Conservation (phyloP, 1,140 invertebrate species). For the Phymastichus coffea region DNA sequence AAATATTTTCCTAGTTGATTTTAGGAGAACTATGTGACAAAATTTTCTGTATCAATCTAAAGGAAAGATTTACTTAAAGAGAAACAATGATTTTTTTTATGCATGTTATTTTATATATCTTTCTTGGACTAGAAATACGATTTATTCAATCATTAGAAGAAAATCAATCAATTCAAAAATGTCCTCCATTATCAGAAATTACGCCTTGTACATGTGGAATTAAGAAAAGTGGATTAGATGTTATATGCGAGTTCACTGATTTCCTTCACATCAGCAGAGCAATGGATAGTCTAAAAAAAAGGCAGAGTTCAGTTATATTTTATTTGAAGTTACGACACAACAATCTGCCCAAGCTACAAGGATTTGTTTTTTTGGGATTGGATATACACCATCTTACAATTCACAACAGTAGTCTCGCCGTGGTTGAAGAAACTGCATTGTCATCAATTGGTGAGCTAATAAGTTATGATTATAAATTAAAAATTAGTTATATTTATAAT, state of each 20-base stretch:
- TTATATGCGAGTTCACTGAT: conserved; percentile 82
- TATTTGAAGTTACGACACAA: conserved; percentile 85
- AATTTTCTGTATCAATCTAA: no score
- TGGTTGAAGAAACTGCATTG: conserved; percentile 81
- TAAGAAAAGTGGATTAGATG: conserved; percentile 83
- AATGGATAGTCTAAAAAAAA: conserved; percentile 75
- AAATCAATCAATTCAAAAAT: conserved; percentile 60
- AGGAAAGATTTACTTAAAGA: no score
- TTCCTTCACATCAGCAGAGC: conserved; percentile 70
- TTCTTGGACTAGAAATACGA: no score
- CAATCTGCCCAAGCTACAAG: conserved; percentile 76
- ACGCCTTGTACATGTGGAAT: conserved; percentile 77
- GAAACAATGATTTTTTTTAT: no score
- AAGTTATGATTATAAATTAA: conserved; percentile 61
- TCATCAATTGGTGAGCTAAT: conserved; percentile 73
- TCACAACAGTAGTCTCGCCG: conserved; percentile 81
- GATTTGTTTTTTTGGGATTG: conserved; percentile 82
- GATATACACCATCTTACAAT: conserved; percentile 85
- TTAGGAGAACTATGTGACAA: no score
- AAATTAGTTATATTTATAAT: conserved; percentile 76
- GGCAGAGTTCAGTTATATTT: conserved; percentile 72
- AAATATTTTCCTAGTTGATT: no score
- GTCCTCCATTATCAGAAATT: conserved; percentile 70
- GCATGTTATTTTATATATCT: no score
- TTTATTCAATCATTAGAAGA: conserved; percentile 13